Conservation (phyloP, 2,797 vertebrate genomes). For the Avahi laniger region DNA sequence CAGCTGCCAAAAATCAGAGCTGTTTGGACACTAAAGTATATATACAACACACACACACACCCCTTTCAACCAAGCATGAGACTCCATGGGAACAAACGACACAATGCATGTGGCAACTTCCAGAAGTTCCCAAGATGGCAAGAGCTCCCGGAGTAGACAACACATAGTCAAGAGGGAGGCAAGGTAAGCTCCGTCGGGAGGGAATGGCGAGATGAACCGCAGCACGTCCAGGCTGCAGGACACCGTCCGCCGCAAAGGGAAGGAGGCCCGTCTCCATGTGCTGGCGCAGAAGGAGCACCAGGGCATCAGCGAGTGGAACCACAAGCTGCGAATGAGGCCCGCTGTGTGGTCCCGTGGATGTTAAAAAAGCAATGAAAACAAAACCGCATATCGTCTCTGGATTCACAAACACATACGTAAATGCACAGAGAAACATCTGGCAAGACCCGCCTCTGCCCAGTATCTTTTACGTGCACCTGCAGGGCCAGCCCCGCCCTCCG, state of each 20-base stretch:
- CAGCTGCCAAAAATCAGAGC: not conserved
- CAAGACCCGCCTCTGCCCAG: not conserved
- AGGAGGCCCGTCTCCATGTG: not conserved
- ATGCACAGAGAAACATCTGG: not conserved
- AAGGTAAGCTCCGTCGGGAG: not conserved
- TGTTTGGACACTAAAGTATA: not conserved
- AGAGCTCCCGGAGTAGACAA: not conserved
- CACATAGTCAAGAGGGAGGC: not conserved
- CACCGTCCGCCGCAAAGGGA: not conserved
- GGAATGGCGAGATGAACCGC: not conserved
- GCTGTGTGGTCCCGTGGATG: not conserved
- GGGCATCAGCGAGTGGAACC: not conserved
- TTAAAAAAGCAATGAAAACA: not conserved
- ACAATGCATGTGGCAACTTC: not conserved
- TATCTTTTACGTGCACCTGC: not conserved
- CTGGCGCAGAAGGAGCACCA: not conserved
- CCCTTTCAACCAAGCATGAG: not conserved
- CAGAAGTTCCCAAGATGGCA: not conserved
- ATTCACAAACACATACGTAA: not conserved
- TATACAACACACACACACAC: not conserved
- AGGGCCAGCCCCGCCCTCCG: too few species aligned
- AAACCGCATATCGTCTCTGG: not conserved
- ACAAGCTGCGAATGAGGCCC: not conserved
- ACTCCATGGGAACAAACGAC: not conserved
- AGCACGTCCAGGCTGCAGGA: not conserved